A percentile compares a stretch with the other conserved stretches of the same genome.
phyloP scores from a whole-genome alignment of 1,140 invertebrate species.

The Sitobion miscanthi region DNA sequence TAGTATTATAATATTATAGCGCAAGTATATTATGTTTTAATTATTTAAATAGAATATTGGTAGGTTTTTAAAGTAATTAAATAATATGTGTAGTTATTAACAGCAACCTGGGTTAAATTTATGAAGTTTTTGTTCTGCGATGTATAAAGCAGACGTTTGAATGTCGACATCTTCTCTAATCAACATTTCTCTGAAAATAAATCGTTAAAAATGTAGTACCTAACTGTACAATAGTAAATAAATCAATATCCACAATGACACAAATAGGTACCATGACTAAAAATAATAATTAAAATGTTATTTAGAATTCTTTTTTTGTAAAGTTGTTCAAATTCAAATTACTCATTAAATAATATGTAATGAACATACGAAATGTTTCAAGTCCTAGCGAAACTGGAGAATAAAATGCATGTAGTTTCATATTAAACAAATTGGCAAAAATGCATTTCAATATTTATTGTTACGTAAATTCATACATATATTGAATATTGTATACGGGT shows the following conservation, averaged over 20 bases:
- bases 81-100: not conserved
- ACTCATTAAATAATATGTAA: too few relatives aligned
- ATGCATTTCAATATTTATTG: too few relatives aligned
- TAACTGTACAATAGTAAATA: not conserved
- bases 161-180: slow-evolving; percentile 66
- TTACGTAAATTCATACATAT: too few relatives aligned
- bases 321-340: too few relatives aligned
- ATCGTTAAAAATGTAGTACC: not conserved
- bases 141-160: slow-evolving; percentile 62
- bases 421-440: too few relatives aligned
- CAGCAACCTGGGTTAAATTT: slow-evolving; percentile 14
- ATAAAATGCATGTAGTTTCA: too few relatives aligned
- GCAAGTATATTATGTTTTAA: not conserved
- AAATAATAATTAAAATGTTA: too few relatives aligned
- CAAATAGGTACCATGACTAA: too few relatives aligned
- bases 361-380: too few relatives aligned
- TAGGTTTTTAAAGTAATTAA: not conserved
- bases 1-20: not conserved
- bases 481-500: too few relatives aligned
- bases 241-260: not conserved
- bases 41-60: not conserved
- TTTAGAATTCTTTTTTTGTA: too few relatives aligned
- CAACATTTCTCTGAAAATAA: slow-evolving; percentile 63
- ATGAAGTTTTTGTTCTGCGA: slow-evolving; percentile 26
- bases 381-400: too few relatives aligned